phyloP scores from a whole-genome alignment of 2,113 vertebrate genomes.

The Malurus alboscapulatus region DNA sequence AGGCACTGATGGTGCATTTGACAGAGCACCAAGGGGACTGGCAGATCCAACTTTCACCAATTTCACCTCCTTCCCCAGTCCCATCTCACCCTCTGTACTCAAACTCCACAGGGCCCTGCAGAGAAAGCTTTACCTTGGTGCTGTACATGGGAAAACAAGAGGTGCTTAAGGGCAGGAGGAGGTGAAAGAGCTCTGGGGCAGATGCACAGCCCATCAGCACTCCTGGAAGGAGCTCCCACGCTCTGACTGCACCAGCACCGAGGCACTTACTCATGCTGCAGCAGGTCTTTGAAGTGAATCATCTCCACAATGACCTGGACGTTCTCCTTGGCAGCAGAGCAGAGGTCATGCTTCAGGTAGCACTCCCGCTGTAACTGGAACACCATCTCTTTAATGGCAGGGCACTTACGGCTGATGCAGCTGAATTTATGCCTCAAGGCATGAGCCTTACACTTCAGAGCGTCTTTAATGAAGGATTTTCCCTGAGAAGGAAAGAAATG shows the following conservation, averaged over 20 bases:
- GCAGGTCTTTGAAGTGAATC: constrained; percentile 97
- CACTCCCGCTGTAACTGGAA: constrained; percentile 96
- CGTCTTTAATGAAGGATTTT: constrained; percentile 98
- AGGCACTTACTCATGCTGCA: constrained; percentile 91
- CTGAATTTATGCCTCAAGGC: constrained; percentile 94
- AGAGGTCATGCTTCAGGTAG: constrained; percentile 95
- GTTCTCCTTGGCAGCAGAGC: constrained; percentile 93
- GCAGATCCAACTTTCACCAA: not conserved
- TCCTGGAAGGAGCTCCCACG: constrained; percentile 62
- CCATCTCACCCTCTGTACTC: not conserved
- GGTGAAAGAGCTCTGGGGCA: constrained; percentile 29
- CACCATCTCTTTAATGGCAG: constrained; percentile 97
- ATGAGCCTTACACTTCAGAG: constrained; percentile 96
- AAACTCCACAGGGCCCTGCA: not conserved
- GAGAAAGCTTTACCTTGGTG: not conserved
- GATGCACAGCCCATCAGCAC: constrained; percentile 43
- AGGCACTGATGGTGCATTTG: not conserved
- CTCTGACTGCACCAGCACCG: constrained; percentile 40
- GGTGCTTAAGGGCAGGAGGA: not conserved
- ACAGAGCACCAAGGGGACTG: not conserved
- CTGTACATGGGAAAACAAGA: constrained; percentile 1
- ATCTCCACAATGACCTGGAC: constrained; percentile 96
- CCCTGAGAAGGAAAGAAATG: constrained; percentile 78
- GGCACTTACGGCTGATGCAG: constrained; percentile 98
- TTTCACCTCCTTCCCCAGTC: not conserved